A percentile compares a stretch with the other conserved stretches of the same genome.
Evolutionary conservation across 2,888 invertebrate genomes (phyloP).

Genomic region (Timandra comae): DNA sequence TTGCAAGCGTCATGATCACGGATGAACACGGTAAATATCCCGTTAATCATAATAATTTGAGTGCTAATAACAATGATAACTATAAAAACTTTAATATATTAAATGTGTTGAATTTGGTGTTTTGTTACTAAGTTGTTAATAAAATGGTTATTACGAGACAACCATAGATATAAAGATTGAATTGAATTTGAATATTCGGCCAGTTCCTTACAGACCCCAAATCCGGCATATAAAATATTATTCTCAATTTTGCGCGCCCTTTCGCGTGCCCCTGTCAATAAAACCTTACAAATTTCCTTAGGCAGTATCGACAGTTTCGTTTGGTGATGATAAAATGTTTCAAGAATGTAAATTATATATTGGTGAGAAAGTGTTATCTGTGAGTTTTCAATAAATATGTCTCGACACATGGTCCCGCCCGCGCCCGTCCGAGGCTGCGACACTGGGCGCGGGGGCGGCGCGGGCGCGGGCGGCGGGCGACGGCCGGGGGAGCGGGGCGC

Average conservation of each 20-base stretch:
- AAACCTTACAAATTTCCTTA: conserved; percentile 20
- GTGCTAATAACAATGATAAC: too few relatives aligned
- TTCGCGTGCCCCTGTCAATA: conserved; percentile 21
- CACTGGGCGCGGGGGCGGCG: conserved; percentile 25
- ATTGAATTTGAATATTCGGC: conserved; percentile 16
- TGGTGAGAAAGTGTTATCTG: conserved; percentile 28
- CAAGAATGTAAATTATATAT: conserved; percentile 28
- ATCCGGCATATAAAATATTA: conserved; percentile 20
- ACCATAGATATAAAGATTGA: conserved; percentile 3
- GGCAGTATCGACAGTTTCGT: conserved; percentile 19
- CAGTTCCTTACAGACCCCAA: conserved; percentile 14
- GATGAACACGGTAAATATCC: too few relatives aligned
- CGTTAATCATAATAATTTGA: too few relatives aligned
- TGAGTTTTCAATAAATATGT: conserved; percentile 38
- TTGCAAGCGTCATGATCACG: too few relatives aligned
- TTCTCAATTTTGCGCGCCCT: conserved; percentile 18
- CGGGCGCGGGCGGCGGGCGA: conserved; percentile 27
- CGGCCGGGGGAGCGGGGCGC: conserved; percentile 15
- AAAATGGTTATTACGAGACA: too few relatives aligned
- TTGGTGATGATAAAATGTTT: conserved; percentile 22
- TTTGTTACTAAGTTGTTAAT: too few relatives aligned
- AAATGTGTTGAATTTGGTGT: too few relatives aligned
- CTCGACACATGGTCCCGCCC: conserved; percentile 30
- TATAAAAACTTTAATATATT: too few relatives aligned
- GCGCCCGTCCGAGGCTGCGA: conserved; percentile 25